A percentile compares a stretch with the other conserved stretches of the same genome.
Conservation (phyloP, 1,140 invertebrate species). For the Rhopalosiphum padi region DNA sequence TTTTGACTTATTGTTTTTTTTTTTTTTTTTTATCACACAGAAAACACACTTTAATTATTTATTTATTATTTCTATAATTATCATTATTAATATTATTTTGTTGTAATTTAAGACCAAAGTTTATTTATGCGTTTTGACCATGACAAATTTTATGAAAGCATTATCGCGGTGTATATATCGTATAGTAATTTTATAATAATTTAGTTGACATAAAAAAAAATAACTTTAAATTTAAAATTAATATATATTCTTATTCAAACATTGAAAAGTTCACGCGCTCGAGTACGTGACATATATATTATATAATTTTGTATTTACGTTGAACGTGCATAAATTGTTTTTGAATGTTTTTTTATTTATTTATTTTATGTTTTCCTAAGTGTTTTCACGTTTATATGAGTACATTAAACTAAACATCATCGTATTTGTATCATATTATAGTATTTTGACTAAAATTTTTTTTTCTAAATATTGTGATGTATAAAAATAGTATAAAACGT, state of each 20-base stretch:
- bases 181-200: slow-evolving; percentile 45
- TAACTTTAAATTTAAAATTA: background rate
- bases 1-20: slow-evolving; percentile 21
- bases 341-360: slow-evolving; percentile 29
- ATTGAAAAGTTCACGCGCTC: background rate
- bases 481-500: slow-evolving; percentile 52
- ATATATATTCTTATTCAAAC: background rate
- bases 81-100: slow-evolving; percentile 42
- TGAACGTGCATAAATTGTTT: background rate
- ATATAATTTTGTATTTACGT: background rate
- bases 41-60: slow-evolving; percentile 28
- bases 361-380: slow-evolving; percentile 6
- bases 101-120: slow-evolving; percentile 57
- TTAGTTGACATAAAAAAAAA: background rate
- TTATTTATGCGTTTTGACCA: slow-evolving; percentile 57
- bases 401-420: slow-evolving; percentile 11
- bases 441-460: slow-evolving; percentile 29
- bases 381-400: slow-evolving; percentile 28
- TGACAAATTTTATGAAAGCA: slow-evolving; percentile 53
- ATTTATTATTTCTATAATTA: slow-evolving; percentile 33
- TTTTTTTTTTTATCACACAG: background rate
- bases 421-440: slow-evolving; percentile 19
- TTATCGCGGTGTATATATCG: background rate
- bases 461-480: slow-evolving; percentile 51
- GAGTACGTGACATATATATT: slow-evolving; percentile 15